Evolutionary conservation across 2,113 vertebrate species (phyloP).

Genomic region (Arothron firmamentum): DNA sequence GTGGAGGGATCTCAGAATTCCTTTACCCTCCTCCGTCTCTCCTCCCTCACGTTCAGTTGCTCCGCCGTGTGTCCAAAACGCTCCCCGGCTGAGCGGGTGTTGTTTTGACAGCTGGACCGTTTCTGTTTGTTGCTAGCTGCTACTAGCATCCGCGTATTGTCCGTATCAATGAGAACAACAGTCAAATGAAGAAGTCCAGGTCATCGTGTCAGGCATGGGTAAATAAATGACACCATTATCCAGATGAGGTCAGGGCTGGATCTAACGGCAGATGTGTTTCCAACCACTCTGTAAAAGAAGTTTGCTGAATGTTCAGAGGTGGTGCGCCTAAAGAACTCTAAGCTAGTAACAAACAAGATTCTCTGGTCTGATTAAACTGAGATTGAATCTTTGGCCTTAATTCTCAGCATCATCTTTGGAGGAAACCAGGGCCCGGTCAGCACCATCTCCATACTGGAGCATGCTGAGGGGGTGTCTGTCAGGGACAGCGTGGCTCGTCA

Average conservation of each 20-base stretch:
- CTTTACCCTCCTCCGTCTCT: constrained; percentile 29
- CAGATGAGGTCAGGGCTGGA: neutral
- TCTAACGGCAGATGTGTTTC: neutral
- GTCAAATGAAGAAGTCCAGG: neutral
- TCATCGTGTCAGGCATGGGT: neutral
- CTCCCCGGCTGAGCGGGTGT: constrained; percentile 14
- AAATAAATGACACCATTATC: neutral
- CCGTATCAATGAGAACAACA: neutral
- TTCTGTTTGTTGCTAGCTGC: constrained; percentile 17
- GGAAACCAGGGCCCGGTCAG: too few relatives aligned
- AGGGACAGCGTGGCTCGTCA: too few relatives aligned
- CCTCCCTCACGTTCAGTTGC: neutral
- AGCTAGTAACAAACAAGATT: too few relatives aligned
- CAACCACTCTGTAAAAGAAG: neutral
- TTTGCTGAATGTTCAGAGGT: too few relatives aligned
- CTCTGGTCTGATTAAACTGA: too few relatives aligned
- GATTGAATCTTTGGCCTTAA: too few relatives aligned
- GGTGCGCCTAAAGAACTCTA: too few relatives aligned
- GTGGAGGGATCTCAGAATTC: constrained; percentile 36
- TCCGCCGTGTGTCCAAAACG: constrained; percentile 7
- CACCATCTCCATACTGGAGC: too few relatives aligned
- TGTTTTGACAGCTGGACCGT: constrained; percentile 56
- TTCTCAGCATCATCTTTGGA: too few relatives aligned
- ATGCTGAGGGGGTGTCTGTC: too few relatives aligned
- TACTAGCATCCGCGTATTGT: constrained; percentile 4